Base-by-base conservation (phyloP, 2,888 invertebrate species). In the Troides aeacus region DNA sequence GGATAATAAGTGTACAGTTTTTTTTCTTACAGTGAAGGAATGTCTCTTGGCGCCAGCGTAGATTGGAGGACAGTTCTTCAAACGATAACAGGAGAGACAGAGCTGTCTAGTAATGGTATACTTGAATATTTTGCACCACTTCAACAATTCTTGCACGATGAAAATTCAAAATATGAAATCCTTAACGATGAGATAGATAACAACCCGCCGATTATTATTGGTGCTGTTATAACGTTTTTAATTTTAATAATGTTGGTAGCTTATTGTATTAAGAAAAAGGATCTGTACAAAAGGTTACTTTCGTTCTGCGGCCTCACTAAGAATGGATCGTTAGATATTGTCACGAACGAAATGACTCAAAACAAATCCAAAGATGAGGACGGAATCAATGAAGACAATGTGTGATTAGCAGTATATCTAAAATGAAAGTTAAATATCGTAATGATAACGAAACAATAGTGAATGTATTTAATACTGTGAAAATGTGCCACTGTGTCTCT, bases 291-390 rank as follows among this genome's bases (percentile, higher is more conserved):
- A 59, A 86, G 80, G 78, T 73, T 91, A 50, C 81, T 89, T 58
- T 83, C 89, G 12, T 70, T 83, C 53, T 92, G 89, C 72, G 90
- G 92, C 71, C 76, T 92, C 36, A 89, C 84, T 74, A 89, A 90
- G 76, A 92, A 92, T 72, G 92, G 92, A 0, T 92, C 92, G 15
- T 80, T 92, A 73, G 92, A 92, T 73, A 92, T 92, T 71, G 90
- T 82, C 2, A 87, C 90, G 0, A 87, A 85, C 69, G 91, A 91
- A 74, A 75, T 82, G 66, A 80, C 88, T 2, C 84, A 83, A 74
- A 78, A 78, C 21, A 90, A 90, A 74, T 76, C 77, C 15, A 84
- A 79, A 63, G 90, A 88, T 64, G 76, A 81, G 2, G 88, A 85
- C 71, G 87, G 84, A 3, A 83, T 91, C n/a, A 79, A 84, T 69